Base-by-base conservation (phyloP, 2,113 vertebrate species). In the Candoia aspera region DNA sequence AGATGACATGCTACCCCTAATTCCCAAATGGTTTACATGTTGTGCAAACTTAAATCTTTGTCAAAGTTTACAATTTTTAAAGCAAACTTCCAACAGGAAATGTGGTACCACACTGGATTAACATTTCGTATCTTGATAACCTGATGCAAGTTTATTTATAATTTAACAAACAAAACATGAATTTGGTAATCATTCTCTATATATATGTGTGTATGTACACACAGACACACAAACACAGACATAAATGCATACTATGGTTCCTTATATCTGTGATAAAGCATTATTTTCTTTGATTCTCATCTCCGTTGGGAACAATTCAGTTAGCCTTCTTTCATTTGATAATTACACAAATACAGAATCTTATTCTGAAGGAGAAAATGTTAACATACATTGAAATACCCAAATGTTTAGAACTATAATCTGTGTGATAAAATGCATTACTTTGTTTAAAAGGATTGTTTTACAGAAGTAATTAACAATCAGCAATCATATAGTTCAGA, bases 401-500 rank as follows among this genome's bases (percentile, higher is more conserved):
- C 94, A 96, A 97, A 97, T 87, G 97, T 88, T 3, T 94, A 97
- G 96, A 97, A 97, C 97, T 98, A 96, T 98, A 98, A 98, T 98
- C 97, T 97, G 96, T 97, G 96, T 97, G 97, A 98, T 97, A 97
- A 98, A 98, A 97, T 97, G 96, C 95, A 97, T 98, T 97, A 97
- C 97, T 97, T 97, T 97, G 97, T 97, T 98, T 97, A 97, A 98
- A 98, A 97, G 97, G 97, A 98, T 97, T 98, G 97, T 98, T 98
- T 98, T 97, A 97, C 97, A 97, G 97, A 97, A 93, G 97, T 97
- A 98, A 98, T 98, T 98, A 98, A 98, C 98, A 98, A 98, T 97
- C 98, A 98, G 97, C 95, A 97, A 97, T 97, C 97, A 97, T 96
- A 96, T 95, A 97, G 97, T 97, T 97, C 98, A 98, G 98, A 96